phyloP scores from a whole-genome alignment of 2,113 vertebrate genomes.

The Arvicanthis niloticus region DNA sequence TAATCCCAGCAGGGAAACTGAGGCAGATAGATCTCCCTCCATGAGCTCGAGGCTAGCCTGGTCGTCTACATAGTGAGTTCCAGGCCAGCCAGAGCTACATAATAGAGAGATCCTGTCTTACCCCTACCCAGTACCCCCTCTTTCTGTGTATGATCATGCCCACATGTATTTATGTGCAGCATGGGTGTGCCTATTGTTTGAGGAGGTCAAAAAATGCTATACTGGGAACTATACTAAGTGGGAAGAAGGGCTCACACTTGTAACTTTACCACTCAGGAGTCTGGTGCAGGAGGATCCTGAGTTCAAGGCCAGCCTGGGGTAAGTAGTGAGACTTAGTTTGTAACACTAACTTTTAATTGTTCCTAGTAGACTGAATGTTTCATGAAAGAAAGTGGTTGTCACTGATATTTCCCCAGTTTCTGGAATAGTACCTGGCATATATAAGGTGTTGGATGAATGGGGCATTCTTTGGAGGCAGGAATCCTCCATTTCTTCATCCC shows the following conservation, averaged over 20 bases:
- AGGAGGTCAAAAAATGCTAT: background rate
- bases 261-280: background rate
- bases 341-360: conserved; percentile 11
- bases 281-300: background rate
- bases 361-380: background rate
- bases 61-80: background rate
- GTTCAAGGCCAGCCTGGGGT: background rate
- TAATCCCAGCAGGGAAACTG: background rate
- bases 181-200: background rate
- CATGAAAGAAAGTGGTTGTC: background rate
- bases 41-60: background rate
- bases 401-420: background rate
- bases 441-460: background rate
- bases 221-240: background rate
- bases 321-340: background rate
- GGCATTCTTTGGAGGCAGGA: background rate
- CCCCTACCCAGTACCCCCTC: no score
- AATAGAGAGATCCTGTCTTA: background rate
- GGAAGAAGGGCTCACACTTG: background rate
- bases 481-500: background rate
- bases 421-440: background rate
- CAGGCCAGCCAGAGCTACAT: background rate
- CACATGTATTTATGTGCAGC: background rate
- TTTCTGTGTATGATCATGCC: background rate
- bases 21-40: background rate